Base-by-base conservation (phyloP, 2,113 vertebrate species). In the Phrynosoma platyrhinos region DNA sequence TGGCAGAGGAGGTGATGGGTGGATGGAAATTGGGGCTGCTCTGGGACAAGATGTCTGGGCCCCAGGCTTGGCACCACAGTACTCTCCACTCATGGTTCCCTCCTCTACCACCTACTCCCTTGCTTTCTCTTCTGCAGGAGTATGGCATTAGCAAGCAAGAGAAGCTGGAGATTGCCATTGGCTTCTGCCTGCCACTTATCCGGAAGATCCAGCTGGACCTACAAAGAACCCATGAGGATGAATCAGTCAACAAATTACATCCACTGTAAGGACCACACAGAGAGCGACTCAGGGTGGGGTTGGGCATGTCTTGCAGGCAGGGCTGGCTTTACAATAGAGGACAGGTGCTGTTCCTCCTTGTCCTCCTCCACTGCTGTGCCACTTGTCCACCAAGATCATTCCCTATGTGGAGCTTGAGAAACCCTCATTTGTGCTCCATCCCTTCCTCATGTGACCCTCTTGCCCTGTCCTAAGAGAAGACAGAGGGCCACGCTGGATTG, bases 241-340 rank as follows among this genome's bases (percentile, higher is more conserved):
- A 99, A 94, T 99, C 98, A 69, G 99, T 99, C 94, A 99, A 99
- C 97, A 99, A 99, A 90, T 97, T 99, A 32, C 99, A 99, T 93
- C 99, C 99, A 5, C 95, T 99, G 99, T 97, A 96, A 97, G 97
- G 72, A 64, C 78, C 47, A 14, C 53, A 9, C 72, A 9, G 72
- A 9, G 5, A 12, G 47, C 10, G 10, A 21, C 40, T 2, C 27
- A 40, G 78, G 52, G 5, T 30, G 16, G 30, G 78, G 52, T 16
- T n/a, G 47, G 52, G 47, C 9, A 14, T 79, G 16, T 79, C 52
- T 55, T 25, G 20, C 1, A 4, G 52, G 20, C 47, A n/a, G 13
- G 55, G 14, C 30, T 53, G 55, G 30, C 78, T n/a, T 53, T 21
- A 30, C 0, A 7, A 71, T 27, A 7, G 21, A 2, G 8, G 68